A percentile compares a stretch with the other conserved stretches of the same genome.
phyloP scores from a whole-genome alignment of 2,888 invertebrate species.

The Spicauda simplicius region DNA sequence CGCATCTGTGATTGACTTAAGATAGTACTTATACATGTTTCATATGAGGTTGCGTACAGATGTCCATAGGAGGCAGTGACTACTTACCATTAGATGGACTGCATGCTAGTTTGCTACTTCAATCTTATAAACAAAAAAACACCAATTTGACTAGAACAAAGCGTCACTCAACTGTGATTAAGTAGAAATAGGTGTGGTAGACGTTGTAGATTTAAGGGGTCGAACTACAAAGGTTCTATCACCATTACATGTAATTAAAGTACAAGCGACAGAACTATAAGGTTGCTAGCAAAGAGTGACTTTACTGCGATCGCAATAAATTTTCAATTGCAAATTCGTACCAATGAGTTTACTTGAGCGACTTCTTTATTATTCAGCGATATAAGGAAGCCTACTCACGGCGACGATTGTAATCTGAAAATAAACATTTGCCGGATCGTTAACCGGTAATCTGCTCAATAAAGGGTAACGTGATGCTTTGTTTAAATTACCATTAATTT shows the following conservation, averaged over 20 bases:
- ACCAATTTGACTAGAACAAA: too few relatives aligned
- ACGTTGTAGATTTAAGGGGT: too few relatives aligned
- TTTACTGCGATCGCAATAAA: constrained; percentile 43
- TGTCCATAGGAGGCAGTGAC: too few relatives aligned
- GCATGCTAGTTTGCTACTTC: too few relatives aligned
- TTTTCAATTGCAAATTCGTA: constrained; percentile 33
- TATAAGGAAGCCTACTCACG: background rate
- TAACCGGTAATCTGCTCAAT: background rate
- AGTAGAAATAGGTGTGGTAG: too few relatives aligned
- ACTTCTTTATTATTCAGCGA: constrained; percentile 14
- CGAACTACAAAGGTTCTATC: too few relatives aligned
- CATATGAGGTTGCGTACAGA: too few relatives aligned
- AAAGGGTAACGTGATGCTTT: background rate
- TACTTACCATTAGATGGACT: too few relatives aligned
- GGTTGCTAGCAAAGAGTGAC: background rate
- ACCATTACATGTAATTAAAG: constrained; percentile 52
- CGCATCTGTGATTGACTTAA: too few relatives aligned
- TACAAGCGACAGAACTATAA: constrained; percentile 21
- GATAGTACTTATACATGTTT: too few relatives aligned
- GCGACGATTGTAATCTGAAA: constrained; percentile 21
- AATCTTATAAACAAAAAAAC: too few relatives aligned
- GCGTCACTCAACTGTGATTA: too few relatives aligned
- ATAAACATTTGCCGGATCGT: constrained; percentile 2
- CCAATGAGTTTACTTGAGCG: background rate
- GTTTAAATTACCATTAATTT: background rate